Evolutionary conservation across 2,113 vertebrate genomes (phyloP), one percentile per base, ranked within the genome.

Genomic region (Rhadina sibilatrix): DNA sequence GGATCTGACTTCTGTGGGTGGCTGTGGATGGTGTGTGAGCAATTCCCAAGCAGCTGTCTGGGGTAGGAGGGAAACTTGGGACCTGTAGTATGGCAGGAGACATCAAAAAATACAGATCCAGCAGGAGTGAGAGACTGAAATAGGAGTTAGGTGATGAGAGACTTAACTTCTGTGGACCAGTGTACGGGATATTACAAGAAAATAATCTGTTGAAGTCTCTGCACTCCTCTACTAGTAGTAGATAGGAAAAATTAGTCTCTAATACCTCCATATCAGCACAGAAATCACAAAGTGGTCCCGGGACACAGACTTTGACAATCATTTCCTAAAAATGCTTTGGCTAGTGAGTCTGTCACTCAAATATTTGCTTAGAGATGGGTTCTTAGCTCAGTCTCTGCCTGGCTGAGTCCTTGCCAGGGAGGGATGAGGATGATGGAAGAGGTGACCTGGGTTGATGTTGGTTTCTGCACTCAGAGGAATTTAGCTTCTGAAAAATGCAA

Each of bases 401-500:
- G 60, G 25, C 42, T 57, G 69, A 83, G 68, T 33, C 87, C 93
- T 83, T 74, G 42, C 91, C 60, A 64, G 72, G 70, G 63, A 95
- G 75, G 33, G 44, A 17, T 30, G 15, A 61, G 74, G 61, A 60
- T 56, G 92, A 52, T 28, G 66, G 54, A 64, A 84, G 83, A 77
- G 64, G 64, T 93, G 83, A 92, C 90, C 71, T 19, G 40, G 24
- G 52, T 61, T 87, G 61, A 8, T 63, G 33, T 33, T 74, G 63
- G 21, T 76, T 85, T 92, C 75, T 86, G 63, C 83, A n/a, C 79
- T 88, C 25, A 0, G 74, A 94, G 71, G 90, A 86, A 24, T 93
- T 94, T 91, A 74, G 37, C 86, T 53, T 90, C 83, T 68, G 89
- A 81, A 85, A 93, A 94, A 94, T 94, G 90, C 76, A 80, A 90